Base-by-base conservation (phyloP, 2,113 vertebrate genomes). In the Dissostichus mawsoni region DNA sequence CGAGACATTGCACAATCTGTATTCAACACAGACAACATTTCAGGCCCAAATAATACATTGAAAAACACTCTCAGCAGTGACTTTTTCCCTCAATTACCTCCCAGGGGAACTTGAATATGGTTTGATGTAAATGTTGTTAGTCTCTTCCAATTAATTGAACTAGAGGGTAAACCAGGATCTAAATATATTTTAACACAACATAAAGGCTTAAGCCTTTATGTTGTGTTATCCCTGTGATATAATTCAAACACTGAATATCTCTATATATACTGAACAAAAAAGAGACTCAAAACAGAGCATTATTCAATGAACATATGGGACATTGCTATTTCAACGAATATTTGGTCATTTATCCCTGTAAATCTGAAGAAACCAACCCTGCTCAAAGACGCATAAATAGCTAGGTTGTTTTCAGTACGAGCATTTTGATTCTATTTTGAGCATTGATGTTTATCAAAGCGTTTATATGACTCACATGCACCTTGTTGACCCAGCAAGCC, bases 401-500 rank as follows among this genome's bases (percentile, higher is more conserved):
- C 7, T 58, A 8, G 12, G 36, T 70, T 64, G 2, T 66, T 62
- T 55, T 63, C 3, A 56, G 36, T 44, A 2, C 16, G 2, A 11
- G 25, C 62, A 12, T 25, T 59, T 65, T 20, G 16, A 12, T 23
- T 59, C 53, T 6, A 45, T 41, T 56, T 18, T 64, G 12, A 69
- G 68, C 45, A 23, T 25, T 74, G 65, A 33, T 25, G 48, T 59
- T 29, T 25, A 74, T 81, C 44, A 57, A 36, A 69, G 71, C 36
- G 36, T 57, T 25, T 36, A 44, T 58, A 36, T 13, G 63, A 25
- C 72, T 77, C 51, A 55, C 6, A 1, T 55, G 33, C 61, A 41
- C 8, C 66, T 80, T 50, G 61, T 73, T 76, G 57, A 74, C 41
- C 84, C 58, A 45, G 55, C n/a, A 76, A 62, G 56, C 17, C 45